Evolutionary conservation across 2,113 vertebrate genomes (phyloP).

Genomic region (Spheniscus mendiculus): DNA sequence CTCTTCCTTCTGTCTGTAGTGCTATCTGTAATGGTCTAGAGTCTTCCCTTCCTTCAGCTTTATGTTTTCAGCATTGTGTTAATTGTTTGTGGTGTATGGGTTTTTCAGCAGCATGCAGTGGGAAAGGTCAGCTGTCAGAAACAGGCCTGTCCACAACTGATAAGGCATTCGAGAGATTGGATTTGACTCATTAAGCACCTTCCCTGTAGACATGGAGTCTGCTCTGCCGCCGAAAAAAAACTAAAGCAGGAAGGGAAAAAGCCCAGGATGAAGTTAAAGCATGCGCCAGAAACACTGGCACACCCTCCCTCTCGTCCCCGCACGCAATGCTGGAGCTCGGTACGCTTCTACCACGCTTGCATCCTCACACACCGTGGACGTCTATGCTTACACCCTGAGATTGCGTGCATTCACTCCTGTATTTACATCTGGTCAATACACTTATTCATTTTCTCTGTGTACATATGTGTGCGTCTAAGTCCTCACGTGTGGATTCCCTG

Average conservation of each 20-base stretch:
- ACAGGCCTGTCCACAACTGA: conserved; percentile 62
- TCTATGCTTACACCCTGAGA: neutral
- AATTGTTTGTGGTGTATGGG: conserved; percentile 61
- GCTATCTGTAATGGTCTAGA: neutral
- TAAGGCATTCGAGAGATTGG: conserved; percentile 67
- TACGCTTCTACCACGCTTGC: fast-evolving
- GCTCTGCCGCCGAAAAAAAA: neutral
- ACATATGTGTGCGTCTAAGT: fast-evolving
- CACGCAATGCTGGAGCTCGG: fast-evolving
- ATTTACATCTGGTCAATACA: neutral
- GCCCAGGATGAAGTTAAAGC: neutral
- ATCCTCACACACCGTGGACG: fast-evolving
- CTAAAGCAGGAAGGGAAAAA: neutral
- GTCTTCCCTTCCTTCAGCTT: neutral
- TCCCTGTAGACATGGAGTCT: conserved; percentile 45
- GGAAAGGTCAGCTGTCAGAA: conserved; percentile 74
- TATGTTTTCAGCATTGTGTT: conserved; percentile 36
- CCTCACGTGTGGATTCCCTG: neutral
- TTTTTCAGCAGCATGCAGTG: neutral
- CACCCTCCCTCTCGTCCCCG: fast-evolving
- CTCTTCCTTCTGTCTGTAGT: neutral
- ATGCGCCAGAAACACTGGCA: neutral
- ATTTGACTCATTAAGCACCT: conserved; percentile 60
- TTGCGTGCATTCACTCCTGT: neutral
- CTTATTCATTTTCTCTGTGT: neutral